Percentiles rank a stretch among this genome's conserved stretches.
Conservation (phyloP, 2,113 vertebrate species). For the cat (Felis catus) region F.catus_Fca126_mat1.0 CM031419.1:37096501-37097000, state of each 20-base stretch:
- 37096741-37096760: constrained; percentile 2
- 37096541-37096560: too few relatives aligned
- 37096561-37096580: too few relatives aligned
- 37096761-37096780: constrained; percentile 6
- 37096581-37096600: too few relatives aligned
- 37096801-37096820: background rate
- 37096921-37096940: constrained; percentile 1
- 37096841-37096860: background rate
- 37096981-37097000: constrained; percentile 6
- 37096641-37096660: too few relatives aligned
- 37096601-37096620: too few relatives aligned
- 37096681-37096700: background rate
- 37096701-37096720: background rate
- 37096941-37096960: background rate
- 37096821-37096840: constrained; percentile 30
- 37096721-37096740: background rate
- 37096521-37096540: too few relatives aligned
- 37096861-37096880: constrained; percentile 15
- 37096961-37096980: constrained; percentile 19
- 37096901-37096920: background rate
- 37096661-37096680: background rate
- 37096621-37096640: too few relatives aligned
- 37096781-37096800: background rate
- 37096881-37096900: constrained; percentile 36
- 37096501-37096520: too few relatives aligned